phyloP scores from a whole-genome alignment of 2,797 vertebrate species.

The Lindbergichthys nudifrons region DNA sequence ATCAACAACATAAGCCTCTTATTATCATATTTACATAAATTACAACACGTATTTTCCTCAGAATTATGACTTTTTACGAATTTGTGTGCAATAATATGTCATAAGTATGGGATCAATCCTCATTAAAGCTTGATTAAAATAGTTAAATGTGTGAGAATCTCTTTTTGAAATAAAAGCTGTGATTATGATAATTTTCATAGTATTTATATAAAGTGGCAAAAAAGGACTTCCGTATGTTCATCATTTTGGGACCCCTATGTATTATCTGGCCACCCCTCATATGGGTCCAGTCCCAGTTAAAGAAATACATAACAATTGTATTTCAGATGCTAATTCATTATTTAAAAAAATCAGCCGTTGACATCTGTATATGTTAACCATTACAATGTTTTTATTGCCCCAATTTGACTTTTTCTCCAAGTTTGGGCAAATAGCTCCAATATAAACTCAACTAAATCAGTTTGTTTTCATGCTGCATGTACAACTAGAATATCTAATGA shows the following conservation, averaged over 20 bases:
- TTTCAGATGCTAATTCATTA: no score
- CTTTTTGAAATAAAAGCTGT: neutral
- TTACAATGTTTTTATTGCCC: neutral
- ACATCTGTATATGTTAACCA: neutral
- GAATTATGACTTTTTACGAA: neutral
- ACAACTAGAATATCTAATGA: neutral
- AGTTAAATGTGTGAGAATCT: neutral
- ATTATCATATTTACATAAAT: neutral
- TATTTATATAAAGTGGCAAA: no score
- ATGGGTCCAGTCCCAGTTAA: no score
- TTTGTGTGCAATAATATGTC: neutral
- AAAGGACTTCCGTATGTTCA: no score
- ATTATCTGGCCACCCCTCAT: neutral
- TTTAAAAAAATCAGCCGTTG: no score
- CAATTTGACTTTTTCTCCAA: neutral
- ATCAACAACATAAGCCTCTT: neutral
- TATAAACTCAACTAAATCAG: neutral
- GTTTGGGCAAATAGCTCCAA: neutral
- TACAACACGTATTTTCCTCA: neutral
- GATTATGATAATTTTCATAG: no score
- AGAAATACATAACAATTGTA: neutral
- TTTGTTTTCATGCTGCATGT: conserved; percentile 2
- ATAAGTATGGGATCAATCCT: neutral
- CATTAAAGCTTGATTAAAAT: neutral
- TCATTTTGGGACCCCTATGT: no score